phyloP scores from a whole-genome alignment of 1,140 invertebrate genomes.

The Drosophila repletoides region DNA sequence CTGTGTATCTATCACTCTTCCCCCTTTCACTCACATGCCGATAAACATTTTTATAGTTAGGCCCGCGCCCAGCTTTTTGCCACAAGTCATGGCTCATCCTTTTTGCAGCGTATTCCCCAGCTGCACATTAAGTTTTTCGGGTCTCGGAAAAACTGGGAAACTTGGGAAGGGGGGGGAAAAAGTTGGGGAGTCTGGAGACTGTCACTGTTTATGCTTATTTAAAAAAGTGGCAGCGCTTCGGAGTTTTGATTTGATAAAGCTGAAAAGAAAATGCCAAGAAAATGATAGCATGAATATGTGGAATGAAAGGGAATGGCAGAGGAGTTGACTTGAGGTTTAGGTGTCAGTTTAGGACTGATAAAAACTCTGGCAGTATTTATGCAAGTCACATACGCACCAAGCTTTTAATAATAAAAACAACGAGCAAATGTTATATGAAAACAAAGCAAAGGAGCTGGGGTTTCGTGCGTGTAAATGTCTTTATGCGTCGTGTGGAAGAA shows the following conservation, averaged over 20 bases:
- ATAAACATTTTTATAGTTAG: conserved; percentile 76
- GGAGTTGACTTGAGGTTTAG: conserved; percentile 26
- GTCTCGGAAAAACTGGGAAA: conserved; percentile 4
- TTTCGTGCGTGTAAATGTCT: conserved; percentile 70
- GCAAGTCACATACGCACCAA: conserved; percentile 77
- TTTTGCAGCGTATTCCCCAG: conserved; percentile 59
- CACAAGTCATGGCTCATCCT: conserved; percentile 74
- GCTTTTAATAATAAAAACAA: conserved; percentile 81
- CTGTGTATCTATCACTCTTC: not conserved
- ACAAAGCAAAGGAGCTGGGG: conserved; percentile 47
- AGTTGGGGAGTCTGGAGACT: not conserved
- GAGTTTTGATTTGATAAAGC: conserved; percentile 79
- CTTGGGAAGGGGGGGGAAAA: not conserved
- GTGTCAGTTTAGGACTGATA: conserved; percentile 56
- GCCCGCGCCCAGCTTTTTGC: conserved; percentile 34
- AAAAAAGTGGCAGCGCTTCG: conserved; percentile 69
- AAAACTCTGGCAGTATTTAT: conserved; percentile 62
- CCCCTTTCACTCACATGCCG: conserved; percentile 25
- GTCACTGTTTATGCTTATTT: conserved; percentile 74
- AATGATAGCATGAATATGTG: conserved; percentile 41
- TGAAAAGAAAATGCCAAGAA: conserved; percentile 46
- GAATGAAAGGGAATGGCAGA: not conserved
- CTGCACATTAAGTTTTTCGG: conserved; percentile 59
- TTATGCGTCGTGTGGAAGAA: conserved; percentile 12
- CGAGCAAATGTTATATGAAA: conserved; percentile 71